Evolutionary conservation across 2,888 invertebrate species (phyloP), one percentile per base, ranked within the genome.

Genomic region (Beris morrisii): DNA sequence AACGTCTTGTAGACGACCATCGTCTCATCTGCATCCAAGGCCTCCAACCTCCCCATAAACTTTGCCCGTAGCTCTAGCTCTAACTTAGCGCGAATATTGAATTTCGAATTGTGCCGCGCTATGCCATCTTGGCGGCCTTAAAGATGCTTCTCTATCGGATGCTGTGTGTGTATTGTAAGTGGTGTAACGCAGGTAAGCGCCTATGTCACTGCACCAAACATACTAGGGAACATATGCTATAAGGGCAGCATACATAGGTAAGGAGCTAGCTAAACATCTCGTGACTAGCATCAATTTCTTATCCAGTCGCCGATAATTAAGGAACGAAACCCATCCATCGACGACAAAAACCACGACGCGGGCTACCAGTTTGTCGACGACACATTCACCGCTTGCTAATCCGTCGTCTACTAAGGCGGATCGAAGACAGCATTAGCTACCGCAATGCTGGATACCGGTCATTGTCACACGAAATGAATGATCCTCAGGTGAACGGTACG

Each of bases 201-300:
- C 30, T 54, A 31, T 32, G 31, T 54, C 32, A 32, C 54, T 5
- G 1, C 2, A 31, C n/a, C 31, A 54, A 38, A 54, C 54, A 54
- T 31, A 30, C 32, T 5, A 31, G 5, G 28, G 12, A 54, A 59
- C 38, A 31, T 52, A 61, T 61, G 61, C 61, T 52, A 28, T 30
- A 22, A 50, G 52, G 61, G 52, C 52, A 48, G 11, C 38, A 22
- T 43, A 48, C 38, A 52, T 38, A 30, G 28, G 22, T 32, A 38
- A 61, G 52, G 38, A 43, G 11, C 59, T 59, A 59, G 61, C 50
- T 38, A 13, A 55, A 52, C 53, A 64, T 64, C 54, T 64, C 64
- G 64, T 64, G 64, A 64, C 64, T 54, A 64, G 64, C 44, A 64
- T 64, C 64, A 64, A 64, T 64, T 64, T 64, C 54, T 53, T 64